Evolutionary conservation across 1,140 invertebrate genomes (phyloP).

Genomic region (Tetramorium alpestre): DNA sequence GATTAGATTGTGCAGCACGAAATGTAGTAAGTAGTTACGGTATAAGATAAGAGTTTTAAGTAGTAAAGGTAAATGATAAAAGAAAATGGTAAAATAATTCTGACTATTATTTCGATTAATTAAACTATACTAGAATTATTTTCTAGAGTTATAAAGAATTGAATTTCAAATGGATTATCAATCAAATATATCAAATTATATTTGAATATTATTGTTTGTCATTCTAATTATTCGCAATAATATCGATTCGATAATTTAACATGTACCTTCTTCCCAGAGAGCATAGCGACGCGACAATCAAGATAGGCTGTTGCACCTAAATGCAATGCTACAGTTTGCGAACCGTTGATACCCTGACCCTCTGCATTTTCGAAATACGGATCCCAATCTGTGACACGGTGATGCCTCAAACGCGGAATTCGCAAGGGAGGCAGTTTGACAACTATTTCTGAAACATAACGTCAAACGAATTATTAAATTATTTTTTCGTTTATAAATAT

Average conservation of each 20-base stretch:
- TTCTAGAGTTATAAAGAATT: background rate
- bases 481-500: background rate
- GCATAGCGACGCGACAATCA: slow-evolving; percentile 86
- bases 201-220: background rate
- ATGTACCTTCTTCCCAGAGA: slow-evolving; percentile 86
- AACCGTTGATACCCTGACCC: slow-evolving; percentile 82
- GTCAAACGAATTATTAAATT: background rate
- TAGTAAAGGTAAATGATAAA: background rate
- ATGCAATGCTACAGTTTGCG: slow-evolving; percentile 83
- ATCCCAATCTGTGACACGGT: slow-evolving; percentile 86
- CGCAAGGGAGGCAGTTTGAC: slow-evolving; percentile 72
- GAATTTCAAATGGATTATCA: background rate
- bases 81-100: background rate
- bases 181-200: background rate
- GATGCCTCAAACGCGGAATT: slow-evolving; percentile 81
- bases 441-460: slow-evolving; percentile 68
- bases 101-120: background rate
- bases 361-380: slow-evolving; percentile 91
- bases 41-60: background rate
- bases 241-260: background rate
- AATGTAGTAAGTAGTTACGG: background rate
- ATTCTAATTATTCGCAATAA: background rate
- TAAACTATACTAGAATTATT: background rate
- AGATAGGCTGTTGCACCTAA: slow-evolving; percentile 85
- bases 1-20: background rate